Evolutionary conservation across 2,797 vertebrate species (phyloP).

Genomic region (Helostoma temminkii): DNA sequence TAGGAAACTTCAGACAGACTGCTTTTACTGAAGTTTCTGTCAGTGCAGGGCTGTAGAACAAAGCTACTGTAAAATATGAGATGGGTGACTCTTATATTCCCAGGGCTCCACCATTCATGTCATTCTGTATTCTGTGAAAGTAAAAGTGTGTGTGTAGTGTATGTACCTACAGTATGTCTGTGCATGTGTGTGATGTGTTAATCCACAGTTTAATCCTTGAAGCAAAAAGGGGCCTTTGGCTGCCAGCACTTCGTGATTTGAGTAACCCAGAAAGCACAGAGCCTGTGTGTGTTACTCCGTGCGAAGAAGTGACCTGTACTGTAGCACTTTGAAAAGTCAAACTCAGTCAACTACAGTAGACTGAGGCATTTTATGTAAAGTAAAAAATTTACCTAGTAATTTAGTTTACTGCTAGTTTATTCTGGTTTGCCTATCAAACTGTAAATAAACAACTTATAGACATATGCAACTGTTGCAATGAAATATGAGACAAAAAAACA

Average conservation of each 20-base stretch:
- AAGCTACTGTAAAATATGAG: slow-evolving; percentile 58
- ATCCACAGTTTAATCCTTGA: slow-evolving; percentile 70
- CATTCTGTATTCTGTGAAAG: slow-evolving; percentile 21
- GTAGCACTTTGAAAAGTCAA: slow-evolving; percentile 39
- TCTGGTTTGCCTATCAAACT: neutral
- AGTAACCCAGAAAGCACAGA: slow-evolving; percentile 27
- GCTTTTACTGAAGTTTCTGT: slow-evolving; percentile 39
- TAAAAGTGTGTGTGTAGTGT: slow-evolving; percentile 1
- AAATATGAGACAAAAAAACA: neutral
- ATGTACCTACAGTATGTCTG: slow-evolving; percentile 15
- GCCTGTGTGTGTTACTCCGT: slow-evolving; percentile 25
- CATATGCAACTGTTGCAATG: neutral
- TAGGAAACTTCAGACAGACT: slow-evolving; percentile 27
- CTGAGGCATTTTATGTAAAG: no score
- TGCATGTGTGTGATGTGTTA: slow-evolving; percentile 46
- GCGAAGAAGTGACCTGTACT: slow-evolving; percentile 23
- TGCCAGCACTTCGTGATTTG: slow-evolving; percentile 35
- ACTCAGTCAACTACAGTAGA: slow-evolving; percentile 30
- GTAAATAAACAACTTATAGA: neutral
- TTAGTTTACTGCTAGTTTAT: neutral
- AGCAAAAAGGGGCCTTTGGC: slow-evolving; percentile 44
- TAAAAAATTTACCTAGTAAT: neutral
- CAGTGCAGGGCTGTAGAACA: slow-evolving; percentile 50
- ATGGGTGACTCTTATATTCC: slow-evolving; percentile 24
- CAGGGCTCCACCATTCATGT: slow-evolving; percentile 14